Percentiles rank a stretch among this genome's conserved stretches.
Conservation (phyloP, 1,140 invertebrate genomes). For the Saccostrea glomerata region DNA sequence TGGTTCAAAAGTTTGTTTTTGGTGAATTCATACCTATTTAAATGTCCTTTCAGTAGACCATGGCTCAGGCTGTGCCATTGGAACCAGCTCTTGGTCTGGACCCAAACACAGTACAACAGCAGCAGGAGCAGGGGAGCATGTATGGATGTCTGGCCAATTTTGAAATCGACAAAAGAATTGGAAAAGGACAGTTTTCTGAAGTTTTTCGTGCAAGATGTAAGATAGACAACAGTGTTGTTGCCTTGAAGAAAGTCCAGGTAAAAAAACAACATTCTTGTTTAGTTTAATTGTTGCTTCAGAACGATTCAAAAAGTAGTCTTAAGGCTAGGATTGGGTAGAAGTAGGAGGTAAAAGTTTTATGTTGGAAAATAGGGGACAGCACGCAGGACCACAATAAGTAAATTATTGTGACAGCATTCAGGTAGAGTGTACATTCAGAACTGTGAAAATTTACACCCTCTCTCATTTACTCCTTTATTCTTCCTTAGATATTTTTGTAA, state of each 20-base stretch:
- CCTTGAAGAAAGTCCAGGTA: slow-evolving; percentile 85
- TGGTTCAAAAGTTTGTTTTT: not conserved
- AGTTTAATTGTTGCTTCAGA: slow-evolving; percentile 45
- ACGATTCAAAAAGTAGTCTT: no score
- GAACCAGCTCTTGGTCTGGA: slow-evolving; percentile 38
- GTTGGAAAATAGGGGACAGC: no score
- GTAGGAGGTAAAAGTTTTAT: no score
- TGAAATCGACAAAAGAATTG: slow-evolving; percentile 83
- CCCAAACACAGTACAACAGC: slow-evolving; percentile 32
- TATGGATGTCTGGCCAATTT: slow-evolving; percentile 80
- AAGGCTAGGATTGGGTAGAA: no score
- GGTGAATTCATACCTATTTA: not conserved
- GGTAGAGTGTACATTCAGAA: no score
- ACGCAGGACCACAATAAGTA: no score
- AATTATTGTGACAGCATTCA: no score
- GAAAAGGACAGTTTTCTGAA: slow-evolving; percentile 84
- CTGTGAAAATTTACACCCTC: no score
- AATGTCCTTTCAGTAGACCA: not conserved
- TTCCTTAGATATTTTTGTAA: no score
- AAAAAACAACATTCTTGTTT: slow-evolving; percentile 19
- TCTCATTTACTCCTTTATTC: no score
- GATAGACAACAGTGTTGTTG: slow-evolving; percentile 80
- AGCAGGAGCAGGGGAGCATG: slow-evolving; percentile 61
- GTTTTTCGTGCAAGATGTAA: slow-evolving; percentile 77
- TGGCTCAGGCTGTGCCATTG: slow-evolving; percentile 48